phyloP scores from a whole-genome alignment of 2,888 invertebrate species.

The Drosophila pseudotalamancana region DNA sequence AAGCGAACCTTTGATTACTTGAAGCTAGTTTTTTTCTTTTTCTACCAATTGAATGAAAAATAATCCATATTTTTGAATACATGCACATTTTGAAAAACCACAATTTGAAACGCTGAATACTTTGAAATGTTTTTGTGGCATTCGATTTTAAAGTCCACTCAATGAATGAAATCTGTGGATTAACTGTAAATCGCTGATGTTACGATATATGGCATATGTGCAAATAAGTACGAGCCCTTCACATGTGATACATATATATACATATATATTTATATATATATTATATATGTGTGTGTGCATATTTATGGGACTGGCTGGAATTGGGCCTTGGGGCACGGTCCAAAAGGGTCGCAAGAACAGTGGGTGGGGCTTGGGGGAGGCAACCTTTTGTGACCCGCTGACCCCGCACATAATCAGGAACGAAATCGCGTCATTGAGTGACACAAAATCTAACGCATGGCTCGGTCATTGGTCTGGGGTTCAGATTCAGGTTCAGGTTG shows the following conservation, averaged over 20 bases:
- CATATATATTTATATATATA: not conserved
- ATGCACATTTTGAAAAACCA: too few species aligned
- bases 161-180: conserved; percentile 36
- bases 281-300: too few species aligned
- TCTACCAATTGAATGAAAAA: too few species aligned
- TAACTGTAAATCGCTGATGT: conserved; percentile 50
- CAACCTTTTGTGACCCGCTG: conserved; percentile 23
- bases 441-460: conserved; percentile 18
- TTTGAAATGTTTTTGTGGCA: too few species aligned
- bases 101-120: too few species aligned
- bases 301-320: not conserved
- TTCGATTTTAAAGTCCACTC: not conserved
- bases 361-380: not conserved
- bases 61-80: too few species aligned
- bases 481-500: not conserved
- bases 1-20: too few species aligned
- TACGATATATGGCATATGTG: conserved; percentile 33
- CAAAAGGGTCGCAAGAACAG: too few species aligned
- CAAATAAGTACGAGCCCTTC: conserved; percentile 28
- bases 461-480: conserved; percentile 42
- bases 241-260: not conserved
- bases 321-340: conserved; percentile 5
- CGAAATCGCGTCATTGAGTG: conserved; percentile 44
- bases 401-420: conserved; percentile 53
- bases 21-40: too few species aligned